These are phyloP conservation scores for Acronicta alni DNA, from an alignment of 2,888 invertebrate genomes.

Conservation along the genomic window DNA sequence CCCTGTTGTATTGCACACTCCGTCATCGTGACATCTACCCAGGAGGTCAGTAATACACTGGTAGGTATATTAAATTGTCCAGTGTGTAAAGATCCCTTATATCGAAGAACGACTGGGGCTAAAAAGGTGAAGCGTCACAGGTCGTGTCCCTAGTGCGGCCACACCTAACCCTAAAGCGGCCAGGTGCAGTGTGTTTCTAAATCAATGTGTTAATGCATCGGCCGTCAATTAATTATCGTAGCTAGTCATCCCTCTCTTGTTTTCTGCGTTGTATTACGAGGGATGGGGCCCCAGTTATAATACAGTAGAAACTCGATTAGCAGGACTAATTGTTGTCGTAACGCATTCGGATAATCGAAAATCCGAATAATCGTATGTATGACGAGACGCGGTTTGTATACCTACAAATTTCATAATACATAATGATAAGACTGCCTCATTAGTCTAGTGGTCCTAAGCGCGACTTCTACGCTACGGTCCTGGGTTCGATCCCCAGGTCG, in stretches of 20 bases:
- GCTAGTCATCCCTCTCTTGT: conserved; percentile 54
- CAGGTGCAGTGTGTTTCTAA: conserved; percentile 65
- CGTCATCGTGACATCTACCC: not conserved
- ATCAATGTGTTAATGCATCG: conserved; percentile 65
- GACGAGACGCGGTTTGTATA: no score
- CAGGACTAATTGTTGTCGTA: no score
- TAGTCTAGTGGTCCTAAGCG: no score
- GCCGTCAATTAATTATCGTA: conserved; percentile 64
- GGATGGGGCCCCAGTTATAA: no score
- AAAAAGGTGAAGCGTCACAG: conserved; percentile 17
- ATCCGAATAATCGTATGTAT: no score
- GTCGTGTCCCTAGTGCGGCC: conserved; percentile 42
- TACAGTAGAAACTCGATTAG: no score
- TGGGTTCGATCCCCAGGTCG: no score
- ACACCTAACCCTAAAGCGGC: conserved; percentile 61
- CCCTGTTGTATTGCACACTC: conserved; percentile 1
- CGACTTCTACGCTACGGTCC: no score
- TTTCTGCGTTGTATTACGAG: conserved; percentile 24
- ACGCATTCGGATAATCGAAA: no score
- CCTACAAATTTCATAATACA: no score
- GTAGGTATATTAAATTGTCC: not conserved
- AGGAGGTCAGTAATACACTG: conserved; percentile 24
- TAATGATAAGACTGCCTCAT: no score
- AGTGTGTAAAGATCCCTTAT: conserved; percentile 15
- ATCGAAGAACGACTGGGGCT: not conserved